phyloP scores from a whole-genome alignment of 1,140 invertebrate genomes.

The Megalonaias nervosa region DNA sequence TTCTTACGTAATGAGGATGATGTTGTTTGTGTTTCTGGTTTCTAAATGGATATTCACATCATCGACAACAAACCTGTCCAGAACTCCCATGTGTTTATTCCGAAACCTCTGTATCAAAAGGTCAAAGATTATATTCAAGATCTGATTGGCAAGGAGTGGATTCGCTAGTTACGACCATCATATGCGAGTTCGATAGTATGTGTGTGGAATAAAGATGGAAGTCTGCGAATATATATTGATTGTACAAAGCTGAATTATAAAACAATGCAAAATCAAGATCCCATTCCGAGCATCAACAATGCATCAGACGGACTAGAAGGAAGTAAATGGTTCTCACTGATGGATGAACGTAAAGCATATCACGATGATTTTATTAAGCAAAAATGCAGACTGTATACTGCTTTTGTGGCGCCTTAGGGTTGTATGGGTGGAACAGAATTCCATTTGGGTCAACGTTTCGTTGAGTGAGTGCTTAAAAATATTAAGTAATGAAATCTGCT shows the following conservation, averaged over 20 bases:
- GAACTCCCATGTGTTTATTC: conserved; percentile 17
- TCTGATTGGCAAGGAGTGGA: conserved; percentile 20
- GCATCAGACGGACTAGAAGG: conserved; percentile 19
- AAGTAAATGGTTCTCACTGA: conserved; percentile 19
- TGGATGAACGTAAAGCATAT: conserved; percentile 33
- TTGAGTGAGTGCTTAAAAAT: conserved; percentile 17
- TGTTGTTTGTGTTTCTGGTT: conserved; percentile 19
- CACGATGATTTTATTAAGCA: conserved; percentile 26
- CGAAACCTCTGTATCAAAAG: conserved; percentile 27
- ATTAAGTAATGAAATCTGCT: conserved; percentile 25
- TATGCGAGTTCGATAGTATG: conserved; percentile 38
- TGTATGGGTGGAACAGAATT: conserved; percentile 39
- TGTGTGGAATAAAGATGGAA: conserved; percentile 31
- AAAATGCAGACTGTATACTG: conserved; percentile 35
- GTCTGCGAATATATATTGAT: conserved; percentile 36
- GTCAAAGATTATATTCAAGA: conserved; percentile 33
- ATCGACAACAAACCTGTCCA: conserved; percentile 25
- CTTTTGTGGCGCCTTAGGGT: conserved; percentile 35
- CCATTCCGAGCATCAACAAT: conserved; percentile 34
- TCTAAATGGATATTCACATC: conserved; percentile 32
- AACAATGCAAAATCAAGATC: conserved; percentile 8
- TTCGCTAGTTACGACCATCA: conserved; percentile 11
- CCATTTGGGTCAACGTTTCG: conserved; percentile 45
- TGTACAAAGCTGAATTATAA: conserved; percentile 31
- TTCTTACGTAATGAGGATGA: conserved; percentile 33